Base-by-base conservation (phyloP, 2,113 vertebrate species). In the Poeciliopsis prolifica region DNA sequence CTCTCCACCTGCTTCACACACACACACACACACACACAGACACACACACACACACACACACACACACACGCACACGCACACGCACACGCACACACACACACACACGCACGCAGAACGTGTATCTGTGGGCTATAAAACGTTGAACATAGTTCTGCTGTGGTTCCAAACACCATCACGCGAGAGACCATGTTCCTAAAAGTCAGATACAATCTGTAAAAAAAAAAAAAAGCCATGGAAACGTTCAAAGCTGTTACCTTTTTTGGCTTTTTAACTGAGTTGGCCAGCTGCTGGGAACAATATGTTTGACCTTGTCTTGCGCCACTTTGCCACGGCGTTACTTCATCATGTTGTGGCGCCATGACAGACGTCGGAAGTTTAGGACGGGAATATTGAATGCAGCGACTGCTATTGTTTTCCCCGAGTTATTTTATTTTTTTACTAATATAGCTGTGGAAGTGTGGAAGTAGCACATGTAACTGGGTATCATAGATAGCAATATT, bases 161-260 rank as follows among this genome's bases (percentile, higher is more conserved):
- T 10, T 54, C 68, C 4, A 9, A 12, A 17, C 68, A 30, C 29
- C 22, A 42, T 63, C 31, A 72, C 61, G 68, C 44, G 35, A 77
- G 61, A 13, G 30, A 68, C 12, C 64, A 40, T 33, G 67, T 74
- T 4, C 22, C 17, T 0, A 3, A 30, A 13, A 19, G 51, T 61
- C 29, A 22, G 61, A 26, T 63, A 19, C 35, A 29, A 42, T 9
- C 31, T 24, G 33, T 60, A 13, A 74, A 74, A 37, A 12, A 37
- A 3, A 37, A 37, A 12, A 11, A 37, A 37, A 22, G 60, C 19
- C 65, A 44, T 17, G 69, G 4, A 31, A 60, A 65, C 35, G 3
- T n/a, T 24, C 48, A 11, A 24, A 54, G 70, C 61, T 35, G 81
- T 81, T 85, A 72, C 77, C 75, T 86, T 51, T 76, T 84, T 63